These are phyloP conservation scores for Dermolepida albohirtum DNA, from an alignment of 2,888 invertebrate genomes.

Conservation along the genomic window DNA sequence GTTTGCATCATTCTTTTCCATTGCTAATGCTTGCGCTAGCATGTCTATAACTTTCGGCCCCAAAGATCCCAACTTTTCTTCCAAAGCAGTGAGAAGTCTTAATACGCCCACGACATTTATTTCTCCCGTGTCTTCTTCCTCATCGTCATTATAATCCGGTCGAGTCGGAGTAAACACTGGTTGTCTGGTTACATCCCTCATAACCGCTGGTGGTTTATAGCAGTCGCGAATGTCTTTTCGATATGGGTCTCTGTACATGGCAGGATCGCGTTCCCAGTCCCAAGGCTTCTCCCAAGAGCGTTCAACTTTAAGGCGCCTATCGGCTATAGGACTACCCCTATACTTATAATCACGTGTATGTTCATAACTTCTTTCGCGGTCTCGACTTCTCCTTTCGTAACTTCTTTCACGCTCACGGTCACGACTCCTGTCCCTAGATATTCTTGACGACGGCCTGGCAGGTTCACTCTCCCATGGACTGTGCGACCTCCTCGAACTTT, in stretches of 20 bases:
- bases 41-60: conserved; percentile 84
- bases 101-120: conserved; percentile 75
- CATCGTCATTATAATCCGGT: conserved; percentile 17
- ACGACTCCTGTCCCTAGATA: conserved; percentile 41
- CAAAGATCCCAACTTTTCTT: conserved; percentile 85
- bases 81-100: conserved; percentile 82
- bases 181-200: conserved; percentile 59
- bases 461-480: conserved; percentile 63
- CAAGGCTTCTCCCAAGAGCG: conserved; percentile 34
- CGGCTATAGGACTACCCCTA: conserved; percentile 26
- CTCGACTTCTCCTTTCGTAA: conserved; percentile 56
- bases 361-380: conserved; percentile 42
- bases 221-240: conserved; percentile 50
- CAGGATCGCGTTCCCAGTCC: conserved; percentile 41
- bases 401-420: conserved; percentile 43
- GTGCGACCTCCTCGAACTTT: conserved; percentile 56
- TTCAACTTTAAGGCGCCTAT: conserved; percentile 36
- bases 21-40: conserved; percentile 80
- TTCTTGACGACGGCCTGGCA: conserved; percentile 24
- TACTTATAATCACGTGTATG: conserved; percentile 26
- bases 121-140: conserved; percentile 61
- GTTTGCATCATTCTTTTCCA: conserved; percentile 81
- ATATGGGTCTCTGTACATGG: conserved; percentile 43
- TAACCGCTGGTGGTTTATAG: conserved; percentile 58
- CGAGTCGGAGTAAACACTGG: conserved; percentile 50